Evolutionary conservation across 2,797 vertebrate species (phyloP).

Genomic region (Cephalopachus bancanus): DNA sequence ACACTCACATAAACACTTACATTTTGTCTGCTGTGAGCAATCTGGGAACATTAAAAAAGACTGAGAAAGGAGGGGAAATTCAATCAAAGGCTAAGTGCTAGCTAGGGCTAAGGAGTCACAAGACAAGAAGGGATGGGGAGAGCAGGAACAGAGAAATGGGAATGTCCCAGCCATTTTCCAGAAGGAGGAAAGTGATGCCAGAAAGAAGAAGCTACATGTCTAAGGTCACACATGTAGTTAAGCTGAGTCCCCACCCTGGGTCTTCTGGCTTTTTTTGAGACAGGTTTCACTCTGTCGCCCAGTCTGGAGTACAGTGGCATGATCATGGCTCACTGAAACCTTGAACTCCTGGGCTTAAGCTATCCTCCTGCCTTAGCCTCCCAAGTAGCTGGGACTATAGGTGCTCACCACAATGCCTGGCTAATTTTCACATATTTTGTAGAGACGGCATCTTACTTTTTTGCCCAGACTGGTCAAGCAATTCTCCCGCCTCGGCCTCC

Average conservation of each 20-base stretch:
- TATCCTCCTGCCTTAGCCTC: too few species aligned
- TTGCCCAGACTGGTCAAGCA: too few species aligned
- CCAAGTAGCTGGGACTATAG: too few species aligned
- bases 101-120: background rate
- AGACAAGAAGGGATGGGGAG: background rate
- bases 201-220: conserved; percentile 64
- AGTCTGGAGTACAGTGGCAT: too few species aligned
- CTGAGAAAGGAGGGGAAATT: background rate
- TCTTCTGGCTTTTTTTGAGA: background rate
- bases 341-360: too few species aligned
- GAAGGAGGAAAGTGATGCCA: conserved; percentile 63
- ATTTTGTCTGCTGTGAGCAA: conserved; percentile 3
- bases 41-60: background rate
- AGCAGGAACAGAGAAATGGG: background rate
- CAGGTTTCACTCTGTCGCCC: too few species aligned
- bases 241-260: background rate
- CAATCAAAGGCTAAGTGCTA: background rate
- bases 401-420: too few species aligned
- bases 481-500: too few species aligned
- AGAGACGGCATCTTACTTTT: too few species aligned
- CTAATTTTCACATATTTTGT: too few species aligned
- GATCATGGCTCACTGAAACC: too few species aligned
- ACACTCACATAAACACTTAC: background rate
- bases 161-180: conserved; percentile 5
- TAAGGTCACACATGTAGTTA: conserved; percentile 1